Conservation (phyloP, 2,888 invertebrate genomes). For the Synanthedon andrenaeformis region DNA sequence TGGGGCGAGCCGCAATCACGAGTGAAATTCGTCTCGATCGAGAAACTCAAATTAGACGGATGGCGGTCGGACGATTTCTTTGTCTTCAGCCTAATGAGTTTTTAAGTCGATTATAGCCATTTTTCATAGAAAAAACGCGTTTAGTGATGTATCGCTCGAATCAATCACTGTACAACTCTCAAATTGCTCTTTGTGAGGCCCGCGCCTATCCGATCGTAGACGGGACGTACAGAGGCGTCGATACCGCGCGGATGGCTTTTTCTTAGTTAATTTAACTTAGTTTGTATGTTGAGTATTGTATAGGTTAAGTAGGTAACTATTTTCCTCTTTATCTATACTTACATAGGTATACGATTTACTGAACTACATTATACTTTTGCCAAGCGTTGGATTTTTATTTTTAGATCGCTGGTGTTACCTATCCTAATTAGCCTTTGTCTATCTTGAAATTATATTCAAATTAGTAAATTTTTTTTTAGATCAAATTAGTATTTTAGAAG, state of each 20-base stretch:
- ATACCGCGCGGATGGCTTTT: background rate
- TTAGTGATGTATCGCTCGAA: slow-evolving; percentile 68
- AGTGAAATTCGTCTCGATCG: slow-evolving; percentile 62
- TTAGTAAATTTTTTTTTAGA: too few relatives aligned
- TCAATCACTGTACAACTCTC: slow-evolving; percentile 64
- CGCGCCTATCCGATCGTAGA: slow-evolving; percentile 45
- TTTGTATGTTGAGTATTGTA: too few relatives aligned
- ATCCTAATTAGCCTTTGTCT: too few relatives aligned
- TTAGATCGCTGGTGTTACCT: too few relatives aligned
- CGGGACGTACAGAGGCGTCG: slow-evolving; percentile 14
- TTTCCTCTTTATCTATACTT: too few relatives aligned
- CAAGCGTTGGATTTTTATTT: too few relatives aligned
- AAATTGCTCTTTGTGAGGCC: slow-evolving; percentile 52
- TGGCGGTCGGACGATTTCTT: slow-evolving; percentile 63
- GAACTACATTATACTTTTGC: too few relatives aligned
- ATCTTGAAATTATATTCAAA: too few relatives aligned
- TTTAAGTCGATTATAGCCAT: slow-evolving; percentile 71
- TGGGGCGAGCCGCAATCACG: slow-evolving; percentile 45
- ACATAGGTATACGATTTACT: too few relatives aligned
- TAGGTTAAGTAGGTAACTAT: too few relatives aligned
- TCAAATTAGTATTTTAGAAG: too few relatives aligned
- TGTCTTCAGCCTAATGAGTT: slow-evolving; percentile 70
- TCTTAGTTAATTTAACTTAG: too few relatives aligned
- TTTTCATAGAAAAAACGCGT: slow-evolving; percentile 70
- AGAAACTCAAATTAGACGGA: slow-evolving; percentile 64